Conservation (phyloP, 2,113 vertebrate species). For the Motacilla tschutschensis region DNA sequence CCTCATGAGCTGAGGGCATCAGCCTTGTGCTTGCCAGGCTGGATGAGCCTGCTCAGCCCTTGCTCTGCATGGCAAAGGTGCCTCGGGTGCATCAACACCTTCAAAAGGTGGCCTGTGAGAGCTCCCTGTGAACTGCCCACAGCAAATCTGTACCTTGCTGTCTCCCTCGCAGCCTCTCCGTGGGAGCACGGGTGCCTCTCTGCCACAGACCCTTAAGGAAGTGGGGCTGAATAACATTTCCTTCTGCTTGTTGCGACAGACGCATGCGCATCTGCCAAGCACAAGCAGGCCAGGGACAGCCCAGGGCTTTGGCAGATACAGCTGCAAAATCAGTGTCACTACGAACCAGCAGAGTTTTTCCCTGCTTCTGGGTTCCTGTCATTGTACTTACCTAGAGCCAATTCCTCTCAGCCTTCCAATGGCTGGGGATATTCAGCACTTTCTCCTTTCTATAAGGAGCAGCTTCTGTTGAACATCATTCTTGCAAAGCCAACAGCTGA, state of each 20-base stretch:
- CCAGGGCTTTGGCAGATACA: neutral
- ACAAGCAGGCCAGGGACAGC: neutral
- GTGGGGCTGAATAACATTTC: neutral
- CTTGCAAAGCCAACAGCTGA: neutral
- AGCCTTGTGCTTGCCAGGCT: neutral
- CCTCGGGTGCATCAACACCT: accelerated
- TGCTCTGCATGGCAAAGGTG: neutral
- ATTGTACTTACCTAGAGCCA: accelerated
- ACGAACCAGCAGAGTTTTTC: accelerated
- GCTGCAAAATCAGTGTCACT: neutral
- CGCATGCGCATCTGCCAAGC: neutral
- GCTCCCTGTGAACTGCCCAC: neutral
- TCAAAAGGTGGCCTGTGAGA: neutral
- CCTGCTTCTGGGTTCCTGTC: neutral
- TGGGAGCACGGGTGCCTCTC: accelerated
- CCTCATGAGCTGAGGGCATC: accelerated
- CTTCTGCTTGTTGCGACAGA: neutral
- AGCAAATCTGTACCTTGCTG: accelerated
- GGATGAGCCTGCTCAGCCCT: neutral
- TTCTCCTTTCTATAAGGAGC: neutral
- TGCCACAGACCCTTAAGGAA: accelerated
- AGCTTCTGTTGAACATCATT: neutral
- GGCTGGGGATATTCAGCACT: neutral
- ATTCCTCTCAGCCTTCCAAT: neutral
- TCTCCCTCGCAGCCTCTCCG: accelerated